Base-by-base conservation (phyloP, 2,797 vertebrate species). In the Mastacembelus armatus region DNA sequence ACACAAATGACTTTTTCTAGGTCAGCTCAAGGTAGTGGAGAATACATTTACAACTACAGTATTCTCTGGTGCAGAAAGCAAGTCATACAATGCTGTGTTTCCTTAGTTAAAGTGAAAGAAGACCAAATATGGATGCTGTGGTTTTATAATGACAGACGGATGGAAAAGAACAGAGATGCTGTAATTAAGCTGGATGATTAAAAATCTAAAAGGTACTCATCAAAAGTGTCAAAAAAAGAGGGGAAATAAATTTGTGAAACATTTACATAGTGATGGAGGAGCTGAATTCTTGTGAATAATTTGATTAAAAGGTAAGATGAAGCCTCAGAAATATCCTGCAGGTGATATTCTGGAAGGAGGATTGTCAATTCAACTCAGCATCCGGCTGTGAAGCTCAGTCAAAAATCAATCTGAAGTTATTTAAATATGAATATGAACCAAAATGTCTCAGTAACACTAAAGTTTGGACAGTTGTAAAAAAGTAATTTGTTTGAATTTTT, bases 371-470 rank as follows among this genome's bases (percentile, higher is more conserved):
- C 49, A 36, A 21, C 11, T 32, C 43, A 44, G 22, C 49, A 29
- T 10, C 57, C 11, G 38, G 21, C 19, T 32, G 43, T 54, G 33
- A 48, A 29, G 50, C 18, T 26, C 30, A 39, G 29, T 27, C 61
- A 21, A 35, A 36, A 51, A 39, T 47, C 27, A 35, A 27, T 1
- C 32, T 24, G 10, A 4, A 48, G 42, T 38, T 32, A 29, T 68
- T 64, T 21, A 11, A 43, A 55, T 27, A 27, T 30, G 47, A 18
- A 55, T 44, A 18, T 30, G 15, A 30, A 5, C 42, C 27, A 52
- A 73, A 7, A 62, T 66, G 47, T 66, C 14, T 39, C 18, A 39
- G 9, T 18, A 19, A 60, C 16, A 67, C 0, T 26, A 19, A 67
- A 56, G 14, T 64, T 63, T 40, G 33, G 4, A 27, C 26, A 50